These are phyloP conservation scores for Drosophila maculinotata DNA, from an alignment of 2,888 invertebrate species.

Conservation along the genomic window DNA sequence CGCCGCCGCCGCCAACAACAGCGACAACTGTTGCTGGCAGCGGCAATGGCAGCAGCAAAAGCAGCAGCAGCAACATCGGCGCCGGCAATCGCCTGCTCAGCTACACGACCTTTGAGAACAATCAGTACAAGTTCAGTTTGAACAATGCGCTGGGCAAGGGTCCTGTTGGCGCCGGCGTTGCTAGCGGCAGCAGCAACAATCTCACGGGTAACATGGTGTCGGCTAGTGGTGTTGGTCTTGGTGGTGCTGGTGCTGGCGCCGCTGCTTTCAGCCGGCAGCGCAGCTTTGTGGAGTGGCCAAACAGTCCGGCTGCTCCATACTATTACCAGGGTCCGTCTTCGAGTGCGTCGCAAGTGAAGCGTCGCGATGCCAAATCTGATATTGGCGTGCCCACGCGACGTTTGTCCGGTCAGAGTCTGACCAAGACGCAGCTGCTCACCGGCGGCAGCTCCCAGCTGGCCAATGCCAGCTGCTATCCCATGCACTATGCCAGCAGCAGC, in stretches of 20 bases:
- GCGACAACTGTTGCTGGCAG: constrained; percentile 10
- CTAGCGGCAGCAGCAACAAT: constrained; percentile 71
- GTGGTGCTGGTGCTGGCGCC: constrained; percentile 50
- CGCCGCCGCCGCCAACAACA: constrained; percentile 19
- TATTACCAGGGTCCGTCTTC: constrained; percentile 81
- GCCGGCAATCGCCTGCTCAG: constrained; percentile 83
- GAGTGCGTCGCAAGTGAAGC: constrained; percentile 66
- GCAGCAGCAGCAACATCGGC: constrained; percentile 39
- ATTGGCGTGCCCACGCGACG: constrained; percentile 84
- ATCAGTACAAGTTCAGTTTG: constrained; percentile 85
- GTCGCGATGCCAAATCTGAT: constrained; percentile 85
- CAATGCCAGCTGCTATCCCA: constrained; percentile 76
- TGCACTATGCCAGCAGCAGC: constrained; percentile 75
- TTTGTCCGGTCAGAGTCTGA: constrained; percentile 76
- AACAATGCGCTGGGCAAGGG: constrained; percentile 81
- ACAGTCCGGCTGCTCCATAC: constrained; percentile 82
- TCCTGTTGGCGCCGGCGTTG: constrained; percentile 50
- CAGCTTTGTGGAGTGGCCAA: constrained; percentile 83
- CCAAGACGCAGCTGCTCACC: constrained; percentile 82
- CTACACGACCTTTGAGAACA: constrained; percentile 85
- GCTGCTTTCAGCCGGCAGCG: constrained; percentile 75
- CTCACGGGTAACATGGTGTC: constrained; percentile 68
- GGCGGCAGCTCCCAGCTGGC: constrained; percentile 69
- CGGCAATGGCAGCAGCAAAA: constrained; percentile 14
- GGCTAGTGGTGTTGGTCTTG: constrained; percentile 32